A percentile compares a stretch with the other conserved stretches of the same genome.
phyloP scores from a whole-genome alignment of 2,113 vertebrate species.

The Columba janthina region DNA sequence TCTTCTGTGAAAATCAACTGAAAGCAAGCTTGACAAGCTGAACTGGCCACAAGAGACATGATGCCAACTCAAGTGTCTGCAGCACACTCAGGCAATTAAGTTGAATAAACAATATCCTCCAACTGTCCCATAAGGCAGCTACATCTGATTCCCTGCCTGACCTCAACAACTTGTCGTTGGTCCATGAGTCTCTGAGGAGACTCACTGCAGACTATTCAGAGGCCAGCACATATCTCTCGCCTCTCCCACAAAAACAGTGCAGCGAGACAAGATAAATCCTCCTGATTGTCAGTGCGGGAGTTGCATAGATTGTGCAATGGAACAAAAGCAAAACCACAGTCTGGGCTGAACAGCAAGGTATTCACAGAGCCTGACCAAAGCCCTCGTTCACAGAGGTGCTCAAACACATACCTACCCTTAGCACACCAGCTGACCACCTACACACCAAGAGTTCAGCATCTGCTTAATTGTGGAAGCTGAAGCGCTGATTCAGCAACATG shows the following conservation, averaged over 20 bases:
- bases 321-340: not conserved
- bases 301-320: not conserved
- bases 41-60: constrained; percentile 39
- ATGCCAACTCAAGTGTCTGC: constrained; percentile 42
- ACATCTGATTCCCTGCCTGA: not conserved
- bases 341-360: not conserved
- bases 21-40: constrained; percentile 55
- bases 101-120: constrained; percentile 47
- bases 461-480: constrained; percentile 8
- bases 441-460: not conserved
- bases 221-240: not conserved
- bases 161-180: not conserved
- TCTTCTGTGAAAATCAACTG: constrained; percentile 22
- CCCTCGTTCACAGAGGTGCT: not conserved
- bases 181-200: not conserved
- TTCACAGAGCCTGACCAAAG: not conserved
- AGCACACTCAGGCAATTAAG: constrained; percentile 46
- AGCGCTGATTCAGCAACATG: constrained; percentile 44
- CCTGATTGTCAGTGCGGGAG: not conserved
- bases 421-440: not conserved
- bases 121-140: constrained; percentile 32
- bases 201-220: not conserved
- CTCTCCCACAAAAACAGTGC: not conserved
- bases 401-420: not conserved
- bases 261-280: constrained; percentile 28